Base-by-base conservation (phyloP, 2,113 vertebrate species). In the Astur gentilis region DNA sequence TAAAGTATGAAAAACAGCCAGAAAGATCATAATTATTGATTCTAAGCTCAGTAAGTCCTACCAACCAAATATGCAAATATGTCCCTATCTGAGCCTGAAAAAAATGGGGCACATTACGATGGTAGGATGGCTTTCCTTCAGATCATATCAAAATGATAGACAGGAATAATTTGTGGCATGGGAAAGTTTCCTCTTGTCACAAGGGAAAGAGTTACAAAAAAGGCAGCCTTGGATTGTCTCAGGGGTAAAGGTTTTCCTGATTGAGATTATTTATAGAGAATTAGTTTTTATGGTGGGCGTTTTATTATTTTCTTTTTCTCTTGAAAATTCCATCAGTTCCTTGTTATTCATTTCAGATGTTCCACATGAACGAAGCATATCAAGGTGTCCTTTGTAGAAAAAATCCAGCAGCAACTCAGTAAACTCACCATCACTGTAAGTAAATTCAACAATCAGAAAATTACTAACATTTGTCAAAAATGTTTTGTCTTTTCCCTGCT, bases 141-240 rank as follows among this genome's bases (percentile, higher is more conserved):
- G 52, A 95, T 84, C 71, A 2, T 87, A 76, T 65, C 61, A 84
- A 77, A 84, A 57, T 72, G 34, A 95, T 79, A 49, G 92, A 89
- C 0, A 0, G 60, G 57, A 95, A 89, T 87, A 40, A 75, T 86
- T 47, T 75, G 64, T 78, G 52, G 76, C 90, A 96, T 95, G 90
- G 95, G 90, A 95, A 95, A 96, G 69, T 93, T 93, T 94, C 64
- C 44, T 95, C 32, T 89, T 86, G 83, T 96, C 90, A 75, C 79
- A 93, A 84, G 92, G 88, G 90, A 94, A 93, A 93, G 50, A 84
- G 57, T 67, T 96, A 75, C 94, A 95, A 81, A 94, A 97, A 96
- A 93, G 64, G 50, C 71, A 93, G 76, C 54, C 42, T 90, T 83
- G 76, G 44, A 72, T 90, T 75, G 47, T 92, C 88, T 95, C 83